Conservation (phyloP, 2,797 vertebrate genomes). For the Nothura maculosa region DNA sequence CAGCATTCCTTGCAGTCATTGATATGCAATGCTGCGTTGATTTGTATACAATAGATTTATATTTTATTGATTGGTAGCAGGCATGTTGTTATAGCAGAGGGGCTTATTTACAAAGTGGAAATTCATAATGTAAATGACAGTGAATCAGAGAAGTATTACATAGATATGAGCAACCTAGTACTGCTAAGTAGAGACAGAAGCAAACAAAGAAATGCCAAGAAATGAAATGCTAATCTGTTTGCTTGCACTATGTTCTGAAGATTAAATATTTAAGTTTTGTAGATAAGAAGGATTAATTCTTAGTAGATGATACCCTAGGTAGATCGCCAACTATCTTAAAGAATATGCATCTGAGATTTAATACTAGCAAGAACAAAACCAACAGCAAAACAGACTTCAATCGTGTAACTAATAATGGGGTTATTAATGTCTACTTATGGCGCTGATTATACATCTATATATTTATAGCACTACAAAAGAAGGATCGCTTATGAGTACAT, state of each 20-base stretch:
- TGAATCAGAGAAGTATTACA: neutral
- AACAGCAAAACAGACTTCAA: neutral
- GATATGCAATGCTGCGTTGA: neutral
- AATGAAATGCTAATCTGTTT: neutral
- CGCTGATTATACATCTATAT: neutral
- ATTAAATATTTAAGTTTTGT: neutral
- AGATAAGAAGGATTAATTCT: neutral
- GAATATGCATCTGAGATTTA: neutral
- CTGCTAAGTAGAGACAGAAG: neutral
- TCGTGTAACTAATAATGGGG: neutral
- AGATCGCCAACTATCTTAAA: neutral
- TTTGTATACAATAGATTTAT: slow-evolving; percentile 30
- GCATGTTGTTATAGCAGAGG: slow-evolving; percentile 16
- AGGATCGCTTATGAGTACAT: neutral
- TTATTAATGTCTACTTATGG: neutral
- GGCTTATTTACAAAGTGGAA: slow-evolving; percentile 33
- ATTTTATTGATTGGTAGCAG: slow-evolving; percentile 35
- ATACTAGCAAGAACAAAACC: neutral
- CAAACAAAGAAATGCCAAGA: neutral
- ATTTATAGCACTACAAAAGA: neutral
- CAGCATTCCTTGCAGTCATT: neutral
- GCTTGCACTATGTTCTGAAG: neutral
- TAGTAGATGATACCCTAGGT: neutral
- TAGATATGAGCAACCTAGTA: neutral
- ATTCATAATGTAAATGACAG: slow-evolving; percentile 5